Conservation (phyloP, 2,888 invertebrate species). For the Choreutis nemorana region DNA sequence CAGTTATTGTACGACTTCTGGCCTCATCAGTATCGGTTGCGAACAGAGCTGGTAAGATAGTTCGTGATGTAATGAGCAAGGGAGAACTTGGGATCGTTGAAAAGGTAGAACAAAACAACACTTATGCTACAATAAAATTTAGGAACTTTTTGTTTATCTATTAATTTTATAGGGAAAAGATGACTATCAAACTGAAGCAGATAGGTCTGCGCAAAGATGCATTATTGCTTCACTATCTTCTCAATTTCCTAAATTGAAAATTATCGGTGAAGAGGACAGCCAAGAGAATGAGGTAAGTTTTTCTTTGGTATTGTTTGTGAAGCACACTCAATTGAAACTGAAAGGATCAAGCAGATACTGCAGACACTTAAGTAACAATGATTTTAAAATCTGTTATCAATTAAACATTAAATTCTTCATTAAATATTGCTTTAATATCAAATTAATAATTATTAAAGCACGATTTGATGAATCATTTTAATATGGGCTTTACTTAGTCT, state of each 20-base stretch:
- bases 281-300: slow-evolving; percentile 65
- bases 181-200: slow-evolving; percentile 98
- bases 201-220: slow-evolving; percentile 92
- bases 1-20: slow-evolving; percentile 74
- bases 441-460: too few species aligned
- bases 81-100: slow-evolving; percentile 93
- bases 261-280: slow-evolving; percentile 91
- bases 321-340: too few species aligned
- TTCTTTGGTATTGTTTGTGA: background rate
- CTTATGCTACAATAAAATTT: background rate
- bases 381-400: too few species aligned
- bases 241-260: slow-evolving; percentile 83
- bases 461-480: too few species aligned
- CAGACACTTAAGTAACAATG: too few species aligned
- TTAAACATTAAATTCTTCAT: background rate
- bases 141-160: too few species aligned
- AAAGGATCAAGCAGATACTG: too few species aligned
- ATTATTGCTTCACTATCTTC: slow-evolving; percentile 87
- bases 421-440: too few species aligned
- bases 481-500: too few species aligned
- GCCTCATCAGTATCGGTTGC: slow-evolving; percentile 84
- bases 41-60: slow-evolving; percentile 85
- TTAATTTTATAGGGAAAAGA: slow-evolving; percentile 74
- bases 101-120: slow-evolving; percentile 70
- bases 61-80: slow-evolving; percentile 87